Evolutionary conservation across 2,113 vertebrate species (phyloP), one percentile per base, ranked within the genome.

Genomic region (Myiagra hebetior): DNA sequence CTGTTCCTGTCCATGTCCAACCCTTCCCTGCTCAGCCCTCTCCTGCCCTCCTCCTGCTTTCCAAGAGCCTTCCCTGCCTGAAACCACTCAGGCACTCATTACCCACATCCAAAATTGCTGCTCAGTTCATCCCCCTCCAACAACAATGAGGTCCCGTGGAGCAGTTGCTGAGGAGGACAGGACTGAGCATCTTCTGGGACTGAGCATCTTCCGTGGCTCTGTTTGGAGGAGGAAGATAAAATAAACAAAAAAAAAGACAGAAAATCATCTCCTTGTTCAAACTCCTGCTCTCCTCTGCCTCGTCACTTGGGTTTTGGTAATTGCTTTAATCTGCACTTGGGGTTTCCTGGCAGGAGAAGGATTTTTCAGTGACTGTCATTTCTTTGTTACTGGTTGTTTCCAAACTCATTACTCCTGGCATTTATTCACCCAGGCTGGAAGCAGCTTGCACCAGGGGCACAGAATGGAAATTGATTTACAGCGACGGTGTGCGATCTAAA

Each of bases 321-420:
- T 94, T 39, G 15, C 67, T 97, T 96, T 93, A 94, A 95, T 91
- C 63, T 69, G 74, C 81, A 6, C 44, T 75, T 52, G 78, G 59
- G 63, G 35, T 88, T 91, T 91, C 87, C 81, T 92, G 85, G 62
- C 41, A 76, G 64, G 6, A 11, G 49, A 6, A 79, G 37, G 68
- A 41, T 87, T 73, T 84, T 91, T 93, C 65, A n/a, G 20, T 15
- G 39, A 5, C 86, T 76, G 81, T 92, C 93, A 63, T 91, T 94
- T 83, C 95, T 96, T 89, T 95, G 95, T 97, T 70, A 7, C 96
- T 44, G 74, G 83, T 72, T 87, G 82, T 96, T 96, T 94, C 84
- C 56, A 78, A 94, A 92, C 95, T 96, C 97, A 92, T 97, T 90
- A 94, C 65, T 70, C 77, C 53, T 93, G 96, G 97, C 95, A 75